Conservation (phyloP, 1,140 invertebrate genomes). For the Caenorhabditis latens region DNA sequence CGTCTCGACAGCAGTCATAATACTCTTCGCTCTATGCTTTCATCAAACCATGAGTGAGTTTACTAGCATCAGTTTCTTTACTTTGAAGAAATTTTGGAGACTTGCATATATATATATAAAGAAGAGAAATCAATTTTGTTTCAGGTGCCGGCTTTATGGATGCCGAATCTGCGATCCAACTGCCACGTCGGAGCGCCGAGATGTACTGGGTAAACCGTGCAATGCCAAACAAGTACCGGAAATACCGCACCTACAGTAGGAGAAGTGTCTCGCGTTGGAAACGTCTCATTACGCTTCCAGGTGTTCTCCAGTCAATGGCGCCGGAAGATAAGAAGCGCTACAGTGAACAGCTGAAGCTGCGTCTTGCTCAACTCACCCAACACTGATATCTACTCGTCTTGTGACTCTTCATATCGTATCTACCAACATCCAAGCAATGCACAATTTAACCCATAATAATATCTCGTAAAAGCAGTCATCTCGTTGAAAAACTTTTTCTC, state of each 20-base stretch:
- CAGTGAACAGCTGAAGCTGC: conserved; percentile 32
- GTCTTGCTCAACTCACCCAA: conserved; percentile 33
- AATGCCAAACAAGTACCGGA: conserved; percentile 48
- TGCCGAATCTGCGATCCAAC: conserved; percentile 36
- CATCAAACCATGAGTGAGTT: conserved; percentile 42
- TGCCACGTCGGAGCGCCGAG: conserved; percentile 47
- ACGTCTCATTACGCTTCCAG: conserved; percentile 33
- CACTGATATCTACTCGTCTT: not conserved
- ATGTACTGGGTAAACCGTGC: conserved; percentile 53
- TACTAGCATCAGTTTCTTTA: not conserved
- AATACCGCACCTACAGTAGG: conserved; percentile 54
- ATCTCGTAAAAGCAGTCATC: not conserved
- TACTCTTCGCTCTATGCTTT: conserved; percentile 46
- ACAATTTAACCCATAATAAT: not conserved
- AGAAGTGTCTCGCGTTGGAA: conserved; percentile 40
- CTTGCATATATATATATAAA: too few relatives aligned
- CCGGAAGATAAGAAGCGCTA: conserved; percentile 45
- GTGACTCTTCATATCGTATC: not conserved
- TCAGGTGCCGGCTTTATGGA: conserved; percentile 28
- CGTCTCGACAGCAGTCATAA: conserved; percentile 34
- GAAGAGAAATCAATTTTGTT: not conserved
- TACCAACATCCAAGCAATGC: not conserved
- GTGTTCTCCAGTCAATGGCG: conserved; percentile 41
- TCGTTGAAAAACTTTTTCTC: not conserved
- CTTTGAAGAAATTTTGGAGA: not conserved